Conservation (phyloP, 2,797 vertebrate genomes). For the Thripadectes ignobilis region DNA sequence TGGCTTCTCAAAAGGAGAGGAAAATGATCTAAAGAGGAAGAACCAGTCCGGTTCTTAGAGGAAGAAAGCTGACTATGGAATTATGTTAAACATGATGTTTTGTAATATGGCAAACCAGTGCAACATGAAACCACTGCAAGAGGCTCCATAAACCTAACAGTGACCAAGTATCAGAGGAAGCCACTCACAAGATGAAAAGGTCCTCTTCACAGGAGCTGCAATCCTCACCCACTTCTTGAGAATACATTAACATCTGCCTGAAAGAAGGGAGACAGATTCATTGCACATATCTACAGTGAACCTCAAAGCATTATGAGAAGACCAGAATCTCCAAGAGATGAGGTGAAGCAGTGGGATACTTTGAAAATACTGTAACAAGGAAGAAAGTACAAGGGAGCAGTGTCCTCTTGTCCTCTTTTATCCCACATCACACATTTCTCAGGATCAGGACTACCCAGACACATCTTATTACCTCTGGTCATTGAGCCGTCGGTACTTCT, state of each 20-base stretch:
- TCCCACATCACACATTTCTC: background rate
- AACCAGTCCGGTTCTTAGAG: background rate
- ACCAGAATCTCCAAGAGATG: background rate
- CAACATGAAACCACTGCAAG: background rate
- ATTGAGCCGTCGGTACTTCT: slow-evolving; percentile 94
- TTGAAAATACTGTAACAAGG: background rate
- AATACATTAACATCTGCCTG: slow-evolving; percentile 95
- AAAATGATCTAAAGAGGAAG: background rate
- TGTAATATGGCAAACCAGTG: background rate
- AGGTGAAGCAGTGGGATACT: background rate
- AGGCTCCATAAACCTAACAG: background rate
- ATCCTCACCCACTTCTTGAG: slow-evolving; percentile 93
- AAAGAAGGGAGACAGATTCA: slow-evolving; percentile 17
- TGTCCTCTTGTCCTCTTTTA: background rate
- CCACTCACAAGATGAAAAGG: slow-evolving; percentile 96
- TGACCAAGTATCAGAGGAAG: background rate
- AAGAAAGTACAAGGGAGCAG: background rate
- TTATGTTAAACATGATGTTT: background rate
- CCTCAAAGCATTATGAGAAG: background rate
- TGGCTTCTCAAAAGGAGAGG: background rate
- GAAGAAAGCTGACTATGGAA: background rate
- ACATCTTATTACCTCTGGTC: slow-evolving; percentile 88
- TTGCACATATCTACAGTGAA: background rate
- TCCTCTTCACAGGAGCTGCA: slow-evolving; percentile 95
- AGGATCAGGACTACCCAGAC: background rate